A percentile compares a stretch with the other conserved stretches of the same genome.
Evolutionary conservation across 2,113 vertebrate species (phyloP).

Genomic region (Tupaia chinensis): DNA sequence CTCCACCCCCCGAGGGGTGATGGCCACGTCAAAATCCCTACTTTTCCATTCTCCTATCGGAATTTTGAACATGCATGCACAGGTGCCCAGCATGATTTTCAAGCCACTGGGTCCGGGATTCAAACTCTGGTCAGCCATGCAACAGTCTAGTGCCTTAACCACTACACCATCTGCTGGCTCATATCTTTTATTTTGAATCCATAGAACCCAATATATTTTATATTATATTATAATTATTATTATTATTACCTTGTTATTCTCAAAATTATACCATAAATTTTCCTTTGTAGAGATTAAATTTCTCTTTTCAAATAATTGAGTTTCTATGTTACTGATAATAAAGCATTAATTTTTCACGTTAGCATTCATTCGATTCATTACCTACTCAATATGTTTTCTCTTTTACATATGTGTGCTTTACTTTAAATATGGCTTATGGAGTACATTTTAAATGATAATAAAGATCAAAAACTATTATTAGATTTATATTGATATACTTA

Average conservation of each 20-base stretch:
- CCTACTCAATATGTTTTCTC: not conserved
- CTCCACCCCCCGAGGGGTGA: no score
- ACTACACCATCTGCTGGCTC: no score
- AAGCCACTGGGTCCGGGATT: no score
- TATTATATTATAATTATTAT: not conserved
- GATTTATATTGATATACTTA: not conserved
- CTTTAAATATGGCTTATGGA: not conserved
- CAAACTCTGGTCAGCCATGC: no score
- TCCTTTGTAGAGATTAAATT: not conserved
- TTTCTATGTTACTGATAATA: not conserved
- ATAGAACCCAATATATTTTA: not conserved
- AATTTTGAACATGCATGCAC: no score
- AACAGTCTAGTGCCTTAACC: no score
- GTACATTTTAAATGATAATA: not conserved
- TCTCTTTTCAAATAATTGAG: not conserved
- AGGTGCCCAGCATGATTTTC: no score
- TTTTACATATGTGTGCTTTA: not conserved
- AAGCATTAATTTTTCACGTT: constrained; percentile 20
- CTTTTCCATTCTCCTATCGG: no score
- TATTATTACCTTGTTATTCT: not conserved
- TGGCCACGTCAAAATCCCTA: no score
- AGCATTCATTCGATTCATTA: not conserved
- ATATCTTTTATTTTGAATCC: not conserved
- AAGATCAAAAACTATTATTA: constrained; percentile 35
- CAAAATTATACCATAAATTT: not conserved